These are phyloP conservation scores for Rhyacophila evoluta DNA, from an alignment of 2,888 invertebrate species.

Conservation along the genomic window DNA sequence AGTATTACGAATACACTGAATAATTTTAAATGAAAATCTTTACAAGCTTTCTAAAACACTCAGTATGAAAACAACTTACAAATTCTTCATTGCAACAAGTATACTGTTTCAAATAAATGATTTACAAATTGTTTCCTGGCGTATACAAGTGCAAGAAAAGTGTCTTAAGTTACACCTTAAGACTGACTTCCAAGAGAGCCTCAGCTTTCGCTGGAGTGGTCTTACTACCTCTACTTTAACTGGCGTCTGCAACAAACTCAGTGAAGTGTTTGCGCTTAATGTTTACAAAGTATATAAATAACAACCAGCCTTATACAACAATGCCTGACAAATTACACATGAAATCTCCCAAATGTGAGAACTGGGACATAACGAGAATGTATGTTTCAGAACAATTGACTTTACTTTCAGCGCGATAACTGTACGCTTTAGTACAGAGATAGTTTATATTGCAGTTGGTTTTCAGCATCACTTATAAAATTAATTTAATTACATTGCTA, in stretches of 20 bases:
- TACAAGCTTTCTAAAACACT: background rate
- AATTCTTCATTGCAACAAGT: background rate
- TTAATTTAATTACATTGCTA: background rate
- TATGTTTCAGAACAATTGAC: background rate
- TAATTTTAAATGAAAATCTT: background rate
- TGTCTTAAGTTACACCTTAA: conserved; percentile 3
- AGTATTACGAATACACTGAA: background rate
- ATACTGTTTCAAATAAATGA: conserved; percentile 10
- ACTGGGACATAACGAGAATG: background rate
- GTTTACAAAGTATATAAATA: conserved; percentile 11
- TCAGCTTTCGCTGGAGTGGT: background rate
- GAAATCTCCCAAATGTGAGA: background rate
- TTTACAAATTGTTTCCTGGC: conserved; percentile 1
- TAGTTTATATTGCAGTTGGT: background rate
- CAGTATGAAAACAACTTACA: background rate
- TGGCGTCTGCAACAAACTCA: conserved; percentile 10
- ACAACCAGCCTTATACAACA: conserved; percentile 15
- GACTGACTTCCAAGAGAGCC: conserved; percentile 2
- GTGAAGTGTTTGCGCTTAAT: conserved; percentile 10
- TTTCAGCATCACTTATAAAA: background rate
- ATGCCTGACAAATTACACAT: conserved; percentile 2
- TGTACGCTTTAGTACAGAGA: background rate
- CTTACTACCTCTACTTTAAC: conserved; percentile 14
- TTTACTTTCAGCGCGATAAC: background rate
- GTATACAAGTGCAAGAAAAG: background rate